Evolutionary conservation across 2,888 invertebrate species (phyloP).

Genomic region (Octodonta nipae): DNA sequence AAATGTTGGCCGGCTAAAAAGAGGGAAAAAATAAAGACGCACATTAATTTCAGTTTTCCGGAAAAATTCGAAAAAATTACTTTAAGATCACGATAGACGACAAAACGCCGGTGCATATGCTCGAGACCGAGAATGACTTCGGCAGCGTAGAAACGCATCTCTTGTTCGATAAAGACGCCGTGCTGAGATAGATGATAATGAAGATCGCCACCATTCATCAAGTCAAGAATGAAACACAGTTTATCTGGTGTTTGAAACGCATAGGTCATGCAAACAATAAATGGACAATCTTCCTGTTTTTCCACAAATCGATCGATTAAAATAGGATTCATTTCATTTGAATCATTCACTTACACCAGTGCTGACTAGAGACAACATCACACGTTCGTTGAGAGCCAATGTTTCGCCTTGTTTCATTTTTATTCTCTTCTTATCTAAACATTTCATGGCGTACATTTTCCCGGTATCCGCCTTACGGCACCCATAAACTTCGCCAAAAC

Average conservation of each 20-base stretch:
- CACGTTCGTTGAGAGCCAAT: conserved; percentile 94
- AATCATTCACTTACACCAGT: too few species aligned
- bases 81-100: conserved; percentile 92
- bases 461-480: conserved; percentile 99
- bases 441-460: conserved; percentile 99
- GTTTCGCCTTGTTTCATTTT: conserved; percentile 99
- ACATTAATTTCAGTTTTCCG: too few species aligned
- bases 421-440: conserved; percentile 98
- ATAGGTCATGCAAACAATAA: conserved; percentile 99
- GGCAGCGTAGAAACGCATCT: conserved; percentile 98
- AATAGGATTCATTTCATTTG: too few species aligned
- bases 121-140: conserved; percentile 92
- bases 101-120: conserved; percentile 97
- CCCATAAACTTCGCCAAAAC: conserved; percentile 98
- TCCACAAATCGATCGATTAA: too few species aligned
- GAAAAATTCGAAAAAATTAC: too few species aligned
- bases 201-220: conserved; percentile 98
- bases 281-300: conserved; percentile 96
- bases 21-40: too few species aligned
- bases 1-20: conserved; percentile 98
- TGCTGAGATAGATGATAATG: conserved; percentile 99
- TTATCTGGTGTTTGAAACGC: conserved; percentile 99
- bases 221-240: conserved; percentile 95
- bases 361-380: conserved; percentile 97
- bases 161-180: conserved; percentile 95